phyloP scores from a whole-genome alignment of 2,113 vertebrate genomes.

The Antechinus stuartii region DNA sequence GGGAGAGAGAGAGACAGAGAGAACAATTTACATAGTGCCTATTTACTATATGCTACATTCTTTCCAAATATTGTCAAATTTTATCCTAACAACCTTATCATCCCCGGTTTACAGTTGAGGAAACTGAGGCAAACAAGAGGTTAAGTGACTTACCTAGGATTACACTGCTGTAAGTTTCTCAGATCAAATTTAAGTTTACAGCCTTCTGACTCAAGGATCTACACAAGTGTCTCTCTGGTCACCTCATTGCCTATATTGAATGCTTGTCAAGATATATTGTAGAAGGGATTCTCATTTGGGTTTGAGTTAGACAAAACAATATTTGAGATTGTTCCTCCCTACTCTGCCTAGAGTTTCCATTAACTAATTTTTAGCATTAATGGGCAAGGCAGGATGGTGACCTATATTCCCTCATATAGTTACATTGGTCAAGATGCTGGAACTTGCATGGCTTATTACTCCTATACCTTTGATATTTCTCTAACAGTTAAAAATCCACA shows the following conservation, averaged over 20 bases:
- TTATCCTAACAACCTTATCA: neutral
- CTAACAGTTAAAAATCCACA: neutral
- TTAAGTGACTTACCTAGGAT: neutral
- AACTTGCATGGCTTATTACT: constrained; percentile 19
- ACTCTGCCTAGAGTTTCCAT: neutral
- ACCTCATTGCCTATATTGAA: no score
- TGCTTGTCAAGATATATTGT: no score
- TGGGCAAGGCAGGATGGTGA: neutral
- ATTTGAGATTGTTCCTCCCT: neutral
- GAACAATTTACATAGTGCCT: neutral
- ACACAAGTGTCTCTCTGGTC: no score
- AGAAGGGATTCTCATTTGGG: no score
- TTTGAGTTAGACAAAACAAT: no score
- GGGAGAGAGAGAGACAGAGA: no score
- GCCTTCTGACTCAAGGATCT: no score
- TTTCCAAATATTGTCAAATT: neutral
- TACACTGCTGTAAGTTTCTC: neutral
- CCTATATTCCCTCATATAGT: neutral
- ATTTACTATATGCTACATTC: neutral
- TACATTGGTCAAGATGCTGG: neutral
- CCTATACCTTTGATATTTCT: neutral
- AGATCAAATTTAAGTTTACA: no score
- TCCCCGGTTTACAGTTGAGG: neutral
- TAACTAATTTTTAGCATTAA: neutral
- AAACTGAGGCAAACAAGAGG: neutral